Evolutionary conservation across 2,113 vertebrate species (phyloP), one percentile per base, ranked within the genome.

Genomic region (Tetrao urogallus): DNA sequence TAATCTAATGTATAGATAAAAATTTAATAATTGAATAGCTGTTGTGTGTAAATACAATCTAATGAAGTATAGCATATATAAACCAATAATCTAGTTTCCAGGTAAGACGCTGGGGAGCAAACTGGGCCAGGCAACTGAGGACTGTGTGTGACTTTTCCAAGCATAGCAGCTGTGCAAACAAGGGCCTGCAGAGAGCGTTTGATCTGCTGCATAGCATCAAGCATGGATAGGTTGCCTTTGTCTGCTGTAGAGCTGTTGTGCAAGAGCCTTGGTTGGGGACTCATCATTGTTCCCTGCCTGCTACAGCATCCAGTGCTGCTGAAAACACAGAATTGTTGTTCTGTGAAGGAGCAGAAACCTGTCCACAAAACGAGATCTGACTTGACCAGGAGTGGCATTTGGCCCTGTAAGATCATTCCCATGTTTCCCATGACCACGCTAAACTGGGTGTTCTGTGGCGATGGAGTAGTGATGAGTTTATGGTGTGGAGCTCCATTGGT

Each of bases 101-200:
- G 43, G 4, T 40, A 58, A 65, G 66, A 72, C 47, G 73, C 86
- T 80, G 66, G 91, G 38, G 1, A 77, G 25, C 10, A 73, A 84
- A 70, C 20, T 42, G 50, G 76, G 28, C 57, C 17, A 42, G 58
- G 43, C 71, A 93, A 66, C 48, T 34, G 45, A 48, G 0, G 24
- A 48, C 32, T 63, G 30, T 1, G 2, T 19, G 30, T 42, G 58
- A 84, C n/a, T 45, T 79, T 92, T 79, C 58, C 6, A 2, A 73
- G 50, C 48, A 21, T 5, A 50, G 74, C 89, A 95, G 89, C 88
- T 94, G 89, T 54, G 86, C 81, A 94, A 93, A 93, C 58, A 90
- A 63, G 30, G 30, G 72, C 67, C 77, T 52, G 54, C 0, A 0
- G 42, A 85, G 11, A 72, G 32, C 9, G 1, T 56, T 66, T 54